Percentiles rank a stretch among this genome's conserved stretches.
Evolutionary conservation across 2,888 invertebrate genomes (phyloP).

Genomic region (Orchesella flavescens): DNA sequence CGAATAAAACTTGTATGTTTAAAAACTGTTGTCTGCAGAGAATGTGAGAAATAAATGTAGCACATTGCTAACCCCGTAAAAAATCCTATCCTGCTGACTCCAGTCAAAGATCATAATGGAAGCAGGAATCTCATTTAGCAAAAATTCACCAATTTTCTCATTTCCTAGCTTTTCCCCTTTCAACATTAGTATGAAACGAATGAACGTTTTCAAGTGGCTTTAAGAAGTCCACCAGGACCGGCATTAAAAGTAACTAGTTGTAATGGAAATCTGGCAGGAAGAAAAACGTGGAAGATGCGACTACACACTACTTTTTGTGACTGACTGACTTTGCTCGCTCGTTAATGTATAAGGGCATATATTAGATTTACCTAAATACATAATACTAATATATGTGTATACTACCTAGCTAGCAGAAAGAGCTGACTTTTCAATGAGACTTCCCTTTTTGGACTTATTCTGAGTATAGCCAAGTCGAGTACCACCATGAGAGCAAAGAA

Average conservation of each 20-base stretch:
- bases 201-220: constrained; percentile 41
- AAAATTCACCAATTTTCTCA: constrained; percentile 56
- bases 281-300: constrained; percentile 22
- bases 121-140: constrained; percentile 46
- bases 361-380: too few species aligned
- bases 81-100: constrained; percentile 18
- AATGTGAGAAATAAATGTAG: not conserved
- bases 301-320: constrained; percentile 11
- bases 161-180: constrained; percentile 24
- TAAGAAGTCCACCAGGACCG: constrained; percentile 43
- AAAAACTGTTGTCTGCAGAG: not conserved
- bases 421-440: too few species aligned
- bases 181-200: constrained; percentile 18
- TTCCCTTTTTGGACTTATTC: too few species aligned
- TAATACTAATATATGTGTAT: too few species aligned
- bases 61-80: not conserved
- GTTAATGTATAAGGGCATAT: too few species aligned
- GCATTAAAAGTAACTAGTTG: constrained; percentile 30
- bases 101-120: constrained; percentile 52
- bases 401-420: too few species aligned
- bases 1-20: constrained; percentile 2
- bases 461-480: too few species aligned
- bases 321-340: constrained; percentile 3
- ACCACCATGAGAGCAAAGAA: constrained; percentile 7
- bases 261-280: constrained; percentile 28